These are phyloP conservation scores for Fopius arisanus DNA, from an alignment of 1,140 invertebrate genomes.

Conservation along the genomic window DNA sequence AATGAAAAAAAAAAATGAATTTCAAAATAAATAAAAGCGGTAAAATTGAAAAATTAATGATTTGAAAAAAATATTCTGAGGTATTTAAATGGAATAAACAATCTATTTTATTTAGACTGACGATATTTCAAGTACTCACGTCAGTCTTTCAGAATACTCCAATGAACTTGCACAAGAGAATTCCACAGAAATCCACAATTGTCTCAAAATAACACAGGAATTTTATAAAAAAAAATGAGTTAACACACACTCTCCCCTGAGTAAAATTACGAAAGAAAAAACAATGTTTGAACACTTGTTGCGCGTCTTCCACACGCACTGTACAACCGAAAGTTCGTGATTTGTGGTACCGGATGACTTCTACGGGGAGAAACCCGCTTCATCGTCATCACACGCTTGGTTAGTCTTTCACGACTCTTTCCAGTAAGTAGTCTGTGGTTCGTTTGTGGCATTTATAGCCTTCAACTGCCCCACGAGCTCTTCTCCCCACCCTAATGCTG, in stretches of 20 bases:
- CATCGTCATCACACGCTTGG: background rate
- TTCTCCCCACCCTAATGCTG: background rate
- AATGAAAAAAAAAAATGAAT: no score
- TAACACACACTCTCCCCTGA: background rate
- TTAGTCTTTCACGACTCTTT: background rate
- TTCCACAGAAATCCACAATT: background rate
- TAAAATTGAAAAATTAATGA: no score
- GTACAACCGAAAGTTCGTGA: background rate
- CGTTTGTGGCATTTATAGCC: background rate
- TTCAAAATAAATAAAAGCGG: no score
- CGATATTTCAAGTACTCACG: background rate
- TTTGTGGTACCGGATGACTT: background rate
- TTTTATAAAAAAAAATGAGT: background rate
- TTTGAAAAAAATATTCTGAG: no score
- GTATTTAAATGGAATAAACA: no score
- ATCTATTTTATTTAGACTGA: background rate
- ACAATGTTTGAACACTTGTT: background rate
- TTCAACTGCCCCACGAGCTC: background rate
- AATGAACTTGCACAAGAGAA: background rate
- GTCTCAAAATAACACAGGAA: background rate
- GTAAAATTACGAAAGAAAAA: background rate
- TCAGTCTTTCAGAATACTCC: background rate
- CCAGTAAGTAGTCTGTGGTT: background rate
- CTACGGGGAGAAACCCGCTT: background rate
- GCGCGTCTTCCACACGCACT: background rate